Conservation (phyloP, 2,888 invertebrate species). For the Heliconius sara region DNA sequence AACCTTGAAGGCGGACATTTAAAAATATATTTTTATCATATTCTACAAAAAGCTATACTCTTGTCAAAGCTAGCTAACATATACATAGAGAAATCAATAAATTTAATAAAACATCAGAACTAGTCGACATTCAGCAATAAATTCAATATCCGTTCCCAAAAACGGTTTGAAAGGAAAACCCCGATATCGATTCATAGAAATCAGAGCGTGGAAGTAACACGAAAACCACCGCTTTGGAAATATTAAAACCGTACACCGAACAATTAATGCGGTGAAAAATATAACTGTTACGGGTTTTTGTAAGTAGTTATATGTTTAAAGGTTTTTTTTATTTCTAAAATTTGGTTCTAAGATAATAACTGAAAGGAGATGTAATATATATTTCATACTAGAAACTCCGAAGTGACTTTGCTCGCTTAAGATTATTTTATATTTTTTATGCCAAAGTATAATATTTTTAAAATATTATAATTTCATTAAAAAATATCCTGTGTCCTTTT, state of each 20-base stretch:
- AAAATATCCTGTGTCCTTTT: too few species aligned
- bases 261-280: slow-evolving; percentile 32
- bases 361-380: too few species aligned
- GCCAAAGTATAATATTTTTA: too few species aligned
- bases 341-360: background rate
- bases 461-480: too few species aligned
- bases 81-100: too few species aligned
- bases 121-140: slow-evolving; percentile 41
- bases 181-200: slow-evolving; percentile 47
- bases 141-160: slow-evolving; percentile 42
- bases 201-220: slow-evolving; percentile 48
- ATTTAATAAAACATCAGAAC: slow-evolving; percentile 23
- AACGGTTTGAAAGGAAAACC: slow-evolving; percentile 42
- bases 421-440: too few species aligned
- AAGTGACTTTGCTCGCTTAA: too few species aligned
- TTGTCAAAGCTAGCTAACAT: slow-evolving; percentile 23
- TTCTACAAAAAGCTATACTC: too few species aligned
- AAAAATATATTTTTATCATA: background rate
- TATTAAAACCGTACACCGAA: slow-evolving; percentile 43
- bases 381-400: too few species aligned
- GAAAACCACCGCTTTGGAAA: slow-evolving; percentile 46
- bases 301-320: too few species aligned
- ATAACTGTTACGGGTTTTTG: slow-evolving; percentile 1
- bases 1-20: too few species aligned
- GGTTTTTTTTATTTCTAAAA: background rate